A percentile compares a stretch with the other conserved stretches of the same genome.
Conservation (phyloP, 23 tunicate species). For the Oikopleura dioica region DNA sequence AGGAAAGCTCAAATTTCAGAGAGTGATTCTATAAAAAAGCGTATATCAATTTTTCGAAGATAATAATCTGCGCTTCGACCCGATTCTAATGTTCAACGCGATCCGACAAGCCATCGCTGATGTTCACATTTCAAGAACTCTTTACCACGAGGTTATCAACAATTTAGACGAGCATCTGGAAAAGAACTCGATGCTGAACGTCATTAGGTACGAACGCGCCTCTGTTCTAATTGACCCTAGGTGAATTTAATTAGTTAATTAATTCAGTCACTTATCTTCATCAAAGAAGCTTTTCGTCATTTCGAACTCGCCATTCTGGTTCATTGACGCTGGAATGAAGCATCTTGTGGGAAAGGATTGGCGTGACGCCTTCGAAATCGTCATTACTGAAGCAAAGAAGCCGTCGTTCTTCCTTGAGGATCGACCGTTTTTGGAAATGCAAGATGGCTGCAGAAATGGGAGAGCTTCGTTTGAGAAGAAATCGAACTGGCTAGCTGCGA, state of each 20-base stretch:
- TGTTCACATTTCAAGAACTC: not conserved
- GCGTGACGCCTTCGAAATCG: slow-evolving; percentile 84
- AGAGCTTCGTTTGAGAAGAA: not conserved
- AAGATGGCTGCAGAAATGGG: not conserved
- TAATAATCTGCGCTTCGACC: not conserved
- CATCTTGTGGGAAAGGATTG: slow-evolving; percentile 46
- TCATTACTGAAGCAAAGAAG: slow-evolving; percentile 69
- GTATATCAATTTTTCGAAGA: not conserved
- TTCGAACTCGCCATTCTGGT: slow-evolving; percentile 53
- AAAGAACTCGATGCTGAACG: not conserved
- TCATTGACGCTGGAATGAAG: slow-evolving; percentile 49
- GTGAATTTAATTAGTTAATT: no score
- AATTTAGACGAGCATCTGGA: not conserved
- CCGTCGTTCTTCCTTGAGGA: slow-evolving; percentile 50
- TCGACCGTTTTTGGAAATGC: slow-evolving; percentile 23
- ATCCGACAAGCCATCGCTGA: slow-evolving; percentile 1
- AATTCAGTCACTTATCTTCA: slow-evolving; percentile 8
- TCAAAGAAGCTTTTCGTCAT: slow-evolving; percentile 51
- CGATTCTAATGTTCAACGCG: slow-evolving; percentile 1
- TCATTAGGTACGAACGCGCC: no score
- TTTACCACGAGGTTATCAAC: not conserved
- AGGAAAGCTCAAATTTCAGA: no score
- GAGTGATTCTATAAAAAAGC: no score
- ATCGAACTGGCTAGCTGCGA: slow-evolving; percentile 25
- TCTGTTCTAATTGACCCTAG: no score